Evolutionary conservation across 1,140 invertebrate species (phyloP), one percentile per base, ranked within the genome.

Genomic region (Aradophagus sp.): DNA sequence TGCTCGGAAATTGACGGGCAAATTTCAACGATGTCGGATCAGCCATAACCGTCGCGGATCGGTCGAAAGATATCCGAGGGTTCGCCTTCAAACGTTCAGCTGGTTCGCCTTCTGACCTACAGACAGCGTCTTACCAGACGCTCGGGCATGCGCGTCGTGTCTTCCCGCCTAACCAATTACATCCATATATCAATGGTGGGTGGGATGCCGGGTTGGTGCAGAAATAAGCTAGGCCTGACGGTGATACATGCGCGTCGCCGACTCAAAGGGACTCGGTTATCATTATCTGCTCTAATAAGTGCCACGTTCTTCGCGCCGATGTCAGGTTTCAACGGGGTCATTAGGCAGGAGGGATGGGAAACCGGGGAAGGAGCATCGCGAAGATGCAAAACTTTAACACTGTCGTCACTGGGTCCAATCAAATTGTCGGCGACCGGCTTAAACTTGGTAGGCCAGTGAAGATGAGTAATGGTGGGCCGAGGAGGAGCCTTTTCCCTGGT

Each of bases 241-340:
- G 56, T 83, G 80, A 84, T 79, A 80, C 76, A 84, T 83, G 75
- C 44, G 26, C 26, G 29, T 15, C 2, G 66, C 27, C 66, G 65
- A 65, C 52, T 62, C 56, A 41, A 69, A 68, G 67, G 62, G 62
- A 44, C 36, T 39, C 65, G 66, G 77, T 77, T 83, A 81, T 82
- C 80, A 77, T 84, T 82, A 82, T 84, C 74, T 75, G 73, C 76
- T 79, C 78, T 80, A 81, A 83, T 82, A 82, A 82, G 79, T 76
- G 69, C 62, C 34, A 45, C 61, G 73, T 77, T 75, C 67, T 78
- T 79, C 75, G 77, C 55, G 27, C 47, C n/a, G n/a, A 17, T 38
- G 42, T 61, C 14, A 27, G 15, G 8, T 48, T 48, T 48, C 56
- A 26, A 13, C 56, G 8, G 1, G 6, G 17, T 31, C 35, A 38